phyloP scores from a whole-genome alignment of 1,140 invertebrate genomes.

The Drosophila takahashii region DNA sequence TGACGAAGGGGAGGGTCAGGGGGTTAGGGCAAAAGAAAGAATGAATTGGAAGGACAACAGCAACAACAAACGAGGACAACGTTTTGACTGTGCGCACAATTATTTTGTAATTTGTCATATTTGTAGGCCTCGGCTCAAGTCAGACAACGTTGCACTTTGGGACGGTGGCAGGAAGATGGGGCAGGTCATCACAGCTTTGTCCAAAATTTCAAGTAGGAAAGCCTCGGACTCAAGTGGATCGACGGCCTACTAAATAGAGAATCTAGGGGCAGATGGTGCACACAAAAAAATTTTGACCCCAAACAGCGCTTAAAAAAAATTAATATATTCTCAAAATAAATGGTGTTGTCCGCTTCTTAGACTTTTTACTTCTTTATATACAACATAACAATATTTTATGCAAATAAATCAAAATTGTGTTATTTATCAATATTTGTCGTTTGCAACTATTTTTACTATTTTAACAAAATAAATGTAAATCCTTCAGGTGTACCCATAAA shows the following conservation, averaged over 20 bases:
- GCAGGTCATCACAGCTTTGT: constrained; percentile 48
- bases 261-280: constrained; percentile 24
- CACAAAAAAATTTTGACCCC: background rate
- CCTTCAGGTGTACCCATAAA: background rate
- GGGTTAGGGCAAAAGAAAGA: constrained; percentile 17
- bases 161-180: background rate
- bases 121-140: constrained; percentile 54
- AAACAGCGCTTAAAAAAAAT: background rate
- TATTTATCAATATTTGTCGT: too few relatives aligned
- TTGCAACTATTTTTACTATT: too few relatives aligned
- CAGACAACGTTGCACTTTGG: constrained; percentile 12
- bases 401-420: too few relatives aligned
- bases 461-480: background rate
- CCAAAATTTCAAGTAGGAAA: constrained; percentile 75
- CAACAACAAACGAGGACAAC: constrained; percentile 53
- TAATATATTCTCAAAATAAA: background rate
- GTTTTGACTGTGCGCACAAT: constrained; percentile 79
- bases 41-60: constrained; percentile 21
- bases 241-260: constrained; percentile 67
- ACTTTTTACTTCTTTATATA: background rate
- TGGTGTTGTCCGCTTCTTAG: background rate
- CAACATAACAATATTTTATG: too few relatives aligned
- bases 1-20: constrained; percentile 20
- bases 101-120: constrained; percentile 82
- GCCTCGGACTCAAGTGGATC: constrained; percentile 74